Evolutionary conservation across 2,113 vertebrate species (phyloP).

Genomic region (Petrocephalus microphthalmus): DNA sequence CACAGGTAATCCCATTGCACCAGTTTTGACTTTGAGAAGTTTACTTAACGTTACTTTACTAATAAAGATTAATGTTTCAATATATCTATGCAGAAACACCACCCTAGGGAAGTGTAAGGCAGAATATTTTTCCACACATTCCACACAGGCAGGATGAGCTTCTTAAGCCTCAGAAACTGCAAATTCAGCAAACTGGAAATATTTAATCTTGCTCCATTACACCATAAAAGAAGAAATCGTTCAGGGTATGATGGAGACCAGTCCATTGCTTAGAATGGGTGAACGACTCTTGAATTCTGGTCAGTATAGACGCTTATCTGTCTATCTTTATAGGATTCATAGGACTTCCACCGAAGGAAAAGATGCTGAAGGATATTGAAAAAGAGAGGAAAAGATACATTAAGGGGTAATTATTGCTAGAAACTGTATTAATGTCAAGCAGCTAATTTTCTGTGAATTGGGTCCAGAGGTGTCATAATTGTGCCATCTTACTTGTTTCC

Average conservation of each 20-base stretch:
- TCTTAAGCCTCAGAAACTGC: neutral
- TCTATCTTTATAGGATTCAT: slow-evolving; percentile 50
- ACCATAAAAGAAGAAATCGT: neutral
- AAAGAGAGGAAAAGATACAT: slow-evolving; percentile 54
- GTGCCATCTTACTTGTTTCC: neutral
- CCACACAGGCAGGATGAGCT: neutral
- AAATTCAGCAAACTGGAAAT: neutral
- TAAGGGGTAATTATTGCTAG: slow-evolving; percentile 48
- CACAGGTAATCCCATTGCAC: slow-evolving; percentile 58
- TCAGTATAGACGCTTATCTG: neutral
- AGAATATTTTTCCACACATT: neutral
- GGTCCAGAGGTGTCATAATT: neutral
- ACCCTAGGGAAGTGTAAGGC: neutral
- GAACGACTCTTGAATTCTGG: neutral
- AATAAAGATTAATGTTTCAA: neutral
- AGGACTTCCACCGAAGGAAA: slow-evolving; percentile 52
- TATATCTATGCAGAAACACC: neutral
- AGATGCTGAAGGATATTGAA: slow-evolving; percentile 64
- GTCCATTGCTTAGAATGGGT: neutral
- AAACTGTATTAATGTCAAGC: neutral
- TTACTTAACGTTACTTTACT: neutral
- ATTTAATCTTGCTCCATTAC: neutral
- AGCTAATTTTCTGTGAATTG: neutral
- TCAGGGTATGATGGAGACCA: neutral
- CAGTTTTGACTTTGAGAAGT: neutral